Percentiles rank a stretch among this genome's conserved stretches.
These are phyloP conservation scores for Meteorus sp. DNA, from an alignment of 1,140 invertebrate genomes.

Conservation along the genomic window DNA sequence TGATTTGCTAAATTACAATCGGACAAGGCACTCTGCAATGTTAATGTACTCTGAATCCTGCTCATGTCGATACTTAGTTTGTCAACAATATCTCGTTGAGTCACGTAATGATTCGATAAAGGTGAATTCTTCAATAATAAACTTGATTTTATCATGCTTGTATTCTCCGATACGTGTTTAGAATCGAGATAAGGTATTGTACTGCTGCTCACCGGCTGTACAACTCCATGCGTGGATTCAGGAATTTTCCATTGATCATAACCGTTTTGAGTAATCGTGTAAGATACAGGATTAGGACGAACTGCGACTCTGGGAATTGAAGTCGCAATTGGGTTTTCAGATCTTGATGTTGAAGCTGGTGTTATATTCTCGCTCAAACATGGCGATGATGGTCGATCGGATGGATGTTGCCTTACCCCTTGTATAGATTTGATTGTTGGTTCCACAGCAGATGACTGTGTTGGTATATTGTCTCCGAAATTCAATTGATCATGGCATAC, in stretches of 20 bases:
- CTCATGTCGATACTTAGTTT: constrained; percentile 38
- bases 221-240: constrained; percentile 43
- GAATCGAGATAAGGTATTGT: constrained; percentile 53
- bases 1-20: not conserved
- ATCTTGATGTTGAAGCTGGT: constrained; percentile 32
- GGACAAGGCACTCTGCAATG: constrained; percentile 21
- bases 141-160: constrained; percentile 56
- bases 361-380: constrained; percentile 30
- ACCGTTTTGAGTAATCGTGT: constrained; percentile 33
- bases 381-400: constrained; percentile 32
- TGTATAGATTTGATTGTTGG: constrained; percentile 37
- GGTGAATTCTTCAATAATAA: constrained; percentile 49
- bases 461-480: constrained; percentile 12
- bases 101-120: constrained; percentile 46
- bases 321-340: constrained; percentile 36
- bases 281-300: constrained; percentile 46
- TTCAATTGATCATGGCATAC: constrained; percentile 32
- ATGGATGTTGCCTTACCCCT: constrained; percentile 31
- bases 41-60: constrained; percentile 42
- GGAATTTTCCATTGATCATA: constrained; percentile 44
- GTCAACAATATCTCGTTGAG: constrained; percentile 40
- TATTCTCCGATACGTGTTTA: constrained; percentile 53
- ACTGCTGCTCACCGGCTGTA: constrained; percentile 46
- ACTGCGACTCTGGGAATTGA: constrained; percentile 52
- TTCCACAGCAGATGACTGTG: constrained; percentile 2